phyloP scores from a whole-genome alignment of 2,888 invertebrate species.

The Hoplodrina blanda region DNA sequence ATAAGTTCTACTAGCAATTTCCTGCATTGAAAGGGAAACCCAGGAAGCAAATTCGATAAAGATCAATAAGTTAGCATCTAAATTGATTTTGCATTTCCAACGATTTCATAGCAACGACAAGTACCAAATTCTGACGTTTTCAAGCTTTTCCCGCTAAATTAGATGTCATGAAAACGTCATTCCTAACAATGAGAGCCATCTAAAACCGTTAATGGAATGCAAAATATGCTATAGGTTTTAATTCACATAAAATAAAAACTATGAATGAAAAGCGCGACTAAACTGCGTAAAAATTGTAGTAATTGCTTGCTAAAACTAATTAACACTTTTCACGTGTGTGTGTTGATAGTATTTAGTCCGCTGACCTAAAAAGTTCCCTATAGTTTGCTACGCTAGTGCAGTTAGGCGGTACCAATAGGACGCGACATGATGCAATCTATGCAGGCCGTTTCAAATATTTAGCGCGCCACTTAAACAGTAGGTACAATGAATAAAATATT shows the following conservation, averaged over 20 bases:
- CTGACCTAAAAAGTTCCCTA: constrained; percentile 40
- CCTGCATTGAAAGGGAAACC: constrained; percentile 1
- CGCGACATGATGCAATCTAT: constrained; percentile 58
- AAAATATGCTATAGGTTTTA: background rate
- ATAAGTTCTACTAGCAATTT: constrained; percentile 26
- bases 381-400: background rate
- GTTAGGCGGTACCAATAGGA: background rate
- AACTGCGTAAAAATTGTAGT: background rate
- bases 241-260: constrained; percentile 6
- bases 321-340: constrained; percentile 1
- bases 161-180: background rate
- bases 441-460: constrained; percentile 46
- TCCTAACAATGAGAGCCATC: background rate
- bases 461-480: constrained; percentile 15
- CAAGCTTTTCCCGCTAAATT: constrained; percentile 17
- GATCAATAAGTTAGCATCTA: background rate
- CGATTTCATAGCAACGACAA: background rate
- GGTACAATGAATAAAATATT: background rate
- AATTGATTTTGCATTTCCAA: background rate
- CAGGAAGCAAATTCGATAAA: background rate
- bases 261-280: constrained; percentile 18
- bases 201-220: background rate
- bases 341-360: constrained; percentile 16
- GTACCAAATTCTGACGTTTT: background rate
- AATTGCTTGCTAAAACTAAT: constrained; percentile 32